Conservation (phyloP, 2,113 vertebrate genomes). For the Muntiacus muntjak region DNA sequence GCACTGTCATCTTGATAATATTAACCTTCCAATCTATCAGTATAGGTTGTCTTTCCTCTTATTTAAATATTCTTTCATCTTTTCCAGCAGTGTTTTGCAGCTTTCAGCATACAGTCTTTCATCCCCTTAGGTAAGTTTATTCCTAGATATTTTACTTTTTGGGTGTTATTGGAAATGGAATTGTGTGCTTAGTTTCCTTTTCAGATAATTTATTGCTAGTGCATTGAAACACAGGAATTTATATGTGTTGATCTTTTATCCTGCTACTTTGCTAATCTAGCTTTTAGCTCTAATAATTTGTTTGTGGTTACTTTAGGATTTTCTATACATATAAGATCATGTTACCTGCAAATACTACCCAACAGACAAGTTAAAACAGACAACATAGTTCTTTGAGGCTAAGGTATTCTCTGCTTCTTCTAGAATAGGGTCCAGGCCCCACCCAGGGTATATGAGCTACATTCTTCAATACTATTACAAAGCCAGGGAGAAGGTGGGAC, state of each 20-base stretch:
- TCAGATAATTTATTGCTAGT: background rate
- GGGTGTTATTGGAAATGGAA: background rate
- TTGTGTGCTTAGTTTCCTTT: background rate
- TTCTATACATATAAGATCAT: background rate
- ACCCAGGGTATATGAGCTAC: background rate
- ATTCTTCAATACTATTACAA: background rate
- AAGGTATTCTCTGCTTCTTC: background rate
- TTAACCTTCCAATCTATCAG: background rate
- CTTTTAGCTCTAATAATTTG: background rate
- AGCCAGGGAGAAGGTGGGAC: background rate
- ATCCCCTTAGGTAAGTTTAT: background rate
- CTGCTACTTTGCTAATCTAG: background rate
- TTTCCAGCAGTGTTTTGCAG: background rate
- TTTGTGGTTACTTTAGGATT: background rate
- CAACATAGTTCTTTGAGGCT: background rate
- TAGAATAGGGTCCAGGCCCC: accelerated
- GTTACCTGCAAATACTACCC: background rate
- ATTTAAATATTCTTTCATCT: background rate
- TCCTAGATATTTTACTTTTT: background rate
- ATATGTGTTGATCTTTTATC: background rate
- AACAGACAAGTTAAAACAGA: background rate
- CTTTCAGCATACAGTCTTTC: background rate
- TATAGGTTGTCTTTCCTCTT: background rate
- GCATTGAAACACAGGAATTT: background rate
- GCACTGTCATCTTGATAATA: background rate